A percentile compares a stretch with the other conserved stretches of the same genome.
phyloP scores from a whole-genome alignment of 2,888 invertebrate species.

The Netelia inedita region DNA sequence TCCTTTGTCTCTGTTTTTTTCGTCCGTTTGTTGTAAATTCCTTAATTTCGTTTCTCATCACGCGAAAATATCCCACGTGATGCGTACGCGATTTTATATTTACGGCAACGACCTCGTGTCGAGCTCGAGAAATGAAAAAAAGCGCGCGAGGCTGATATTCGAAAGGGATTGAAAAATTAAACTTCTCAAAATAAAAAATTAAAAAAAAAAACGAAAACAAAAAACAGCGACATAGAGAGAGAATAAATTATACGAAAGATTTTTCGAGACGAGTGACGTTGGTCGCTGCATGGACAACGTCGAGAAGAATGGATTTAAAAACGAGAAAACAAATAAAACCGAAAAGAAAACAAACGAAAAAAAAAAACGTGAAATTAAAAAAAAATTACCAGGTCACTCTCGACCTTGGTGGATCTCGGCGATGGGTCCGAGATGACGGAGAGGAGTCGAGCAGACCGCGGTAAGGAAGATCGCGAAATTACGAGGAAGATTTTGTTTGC shows the following conservation, averaged over 20 bases:
- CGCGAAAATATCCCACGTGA: too few species aligned
- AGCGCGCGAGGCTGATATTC: background rate
- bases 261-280: conserved; percentile 8
- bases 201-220: conserved; percentile 6
- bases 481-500: conserved; percentile 14
- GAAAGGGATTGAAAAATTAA: background rate
- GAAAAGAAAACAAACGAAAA: background rate
- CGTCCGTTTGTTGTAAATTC: too few species aligned
- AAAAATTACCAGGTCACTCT: conserved; percentile 4
- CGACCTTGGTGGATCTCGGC: background rate
- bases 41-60: too few species aligned
- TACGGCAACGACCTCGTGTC: background rate
- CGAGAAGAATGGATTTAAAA: background rate
- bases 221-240: background rate
- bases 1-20: too few species aligned
- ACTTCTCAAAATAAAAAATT: background rate
- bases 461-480: conserved; percentile 34
- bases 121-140: conserved; percentile 21
- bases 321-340: conserved; percentile 14
- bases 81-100: background rate
- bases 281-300: conserved; percentile 9
- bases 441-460: conserved; percentile 25
- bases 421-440: background rate
- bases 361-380: background rate
- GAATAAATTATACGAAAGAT: background rate